Evolutionary conservation across 2,888 invertebrate genomes (phyloP).

Genomic region (Platycheirus rosarum): DNA sequence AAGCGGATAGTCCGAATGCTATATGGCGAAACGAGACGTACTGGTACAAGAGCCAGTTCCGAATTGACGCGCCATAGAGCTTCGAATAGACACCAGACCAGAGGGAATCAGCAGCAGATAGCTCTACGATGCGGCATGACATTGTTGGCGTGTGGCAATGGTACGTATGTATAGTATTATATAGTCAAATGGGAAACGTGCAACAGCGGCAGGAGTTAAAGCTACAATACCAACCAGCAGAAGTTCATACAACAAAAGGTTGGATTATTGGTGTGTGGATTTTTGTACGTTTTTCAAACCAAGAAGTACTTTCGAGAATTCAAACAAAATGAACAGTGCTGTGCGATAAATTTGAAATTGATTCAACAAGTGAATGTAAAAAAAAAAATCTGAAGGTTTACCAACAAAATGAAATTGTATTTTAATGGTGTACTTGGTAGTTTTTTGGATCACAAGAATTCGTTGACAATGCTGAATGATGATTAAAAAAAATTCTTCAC

Average conservation of each 20-base stretch:
- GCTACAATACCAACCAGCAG: not conserved
- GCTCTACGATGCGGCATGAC: slow-evolving; percentile 29
- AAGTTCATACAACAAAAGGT: slow-evolving; percentile 32
- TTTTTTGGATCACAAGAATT: too few relatives aligned
- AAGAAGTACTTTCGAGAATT: slow-evolving; percentile 1
- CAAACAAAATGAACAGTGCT: not conserved
- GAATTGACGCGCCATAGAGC: slow-evolving; percentile 44
- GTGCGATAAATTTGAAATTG: not conserved
- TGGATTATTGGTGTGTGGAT: slow-evolving; percentile 8
- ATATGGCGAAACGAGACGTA: slow-evolving; percentile 36
- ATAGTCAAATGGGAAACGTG: slow-evolving; percentile 69
- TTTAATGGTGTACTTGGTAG: too few relatives aligned
- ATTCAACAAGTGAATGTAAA: too few relatives aligned
- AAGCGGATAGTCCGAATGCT: slow-evolving; percentile 45
- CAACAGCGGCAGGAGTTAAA: slow-evolving; percentile 1
- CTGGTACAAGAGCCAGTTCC: slow-evolving; percentile 10
- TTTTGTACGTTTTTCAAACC: not conserved
- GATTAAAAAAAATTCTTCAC: too few relatives aligned
- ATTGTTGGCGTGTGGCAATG: slow-evolving; percentile 60
- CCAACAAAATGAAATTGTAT: too few relatives aligned
- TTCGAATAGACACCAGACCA: slow-evolving; percentile 9
- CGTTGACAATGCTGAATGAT: too few relatives aligned
- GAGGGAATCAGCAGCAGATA: slow-evolving; percentile 11
- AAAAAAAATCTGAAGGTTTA: too few relatives aligned
- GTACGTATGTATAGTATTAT: slow-evolving; percentile 23